Percentiles rank a stretch among this genome's conserved stretches.
Conservation (phyloP, 2,797 vertebrate genomes). For the Spinus pinus region DNA sequence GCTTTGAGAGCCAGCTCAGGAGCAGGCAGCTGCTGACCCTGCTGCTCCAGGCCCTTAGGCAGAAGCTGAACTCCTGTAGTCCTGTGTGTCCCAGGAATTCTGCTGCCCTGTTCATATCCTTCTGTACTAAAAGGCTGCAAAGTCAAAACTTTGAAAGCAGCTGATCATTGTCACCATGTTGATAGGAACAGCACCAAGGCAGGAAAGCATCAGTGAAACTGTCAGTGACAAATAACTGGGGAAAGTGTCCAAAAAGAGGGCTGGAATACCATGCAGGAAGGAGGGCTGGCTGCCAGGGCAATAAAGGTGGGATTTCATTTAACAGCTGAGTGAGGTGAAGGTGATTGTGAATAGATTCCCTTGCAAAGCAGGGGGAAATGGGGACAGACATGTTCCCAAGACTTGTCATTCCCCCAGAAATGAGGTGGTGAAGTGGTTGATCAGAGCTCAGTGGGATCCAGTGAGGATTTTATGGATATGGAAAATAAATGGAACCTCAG, state of each 20-base stretch:
- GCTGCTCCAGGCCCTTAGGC: background rate
- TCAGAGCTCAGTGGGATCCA: background rate
- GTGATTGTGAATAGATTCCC: background rate
- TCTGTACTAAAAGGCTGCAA: background rate
- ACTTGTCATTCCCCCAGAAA: background rate
- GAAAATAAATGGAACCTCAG: background rate
- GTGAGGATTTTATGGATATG: fast-evolving
- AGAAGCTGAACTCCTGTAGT: background rate
- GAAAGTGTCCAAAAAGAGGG: background rate
- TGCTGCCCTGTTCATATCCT: fast-evolving
- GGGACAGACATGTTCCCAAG: background rate
- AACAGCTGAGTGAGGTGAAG: background rate
- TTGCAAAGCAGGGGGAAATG: background rate
- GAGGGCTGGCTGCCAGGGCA: background rate
- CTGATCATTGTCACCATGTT: background rate
- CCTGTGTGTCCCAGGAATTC: background rate
- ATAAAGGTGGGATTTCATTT: background rate
- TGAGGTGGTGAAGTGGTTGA: background rate
- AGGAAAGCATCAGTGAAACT: background rate
- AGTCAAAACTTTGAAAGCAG: fast-evolving
- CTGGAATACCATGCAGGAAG: fast-evolving
- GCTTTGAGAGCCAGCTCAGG: background rate
- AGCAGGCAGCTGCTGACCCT: background rate
- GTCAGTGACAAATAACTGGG: background rate
- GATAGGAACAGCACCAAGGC: fast-evolving